These are phyloP conservation scores for Tetragonisca angustula DNA, from an alignment of 2,888 invertebrate species.

Conservation along the genomic window DNA sequence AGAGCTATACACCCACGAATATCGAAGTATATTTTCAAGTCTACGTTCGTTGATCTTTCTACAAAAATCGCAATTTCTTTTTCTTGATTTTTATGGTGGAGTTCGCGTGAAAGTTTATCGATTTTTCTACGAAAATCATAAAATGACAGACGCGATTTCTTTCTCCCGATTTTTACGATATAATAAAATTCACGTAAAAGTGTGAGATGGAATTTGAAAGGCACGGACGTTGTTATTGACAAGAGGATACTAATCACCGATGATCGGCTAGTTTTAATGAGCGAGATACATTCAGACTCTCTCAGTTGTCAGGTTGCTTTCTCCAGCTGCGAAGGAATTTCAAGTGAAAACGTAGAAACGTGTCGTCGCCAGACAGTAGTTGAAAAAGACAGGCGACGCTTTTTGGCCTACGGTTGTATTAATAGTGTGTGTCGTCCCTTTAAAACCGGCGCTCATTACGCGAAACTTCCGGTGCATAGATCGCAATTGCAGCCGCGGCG, in stretches of 20 bases:
- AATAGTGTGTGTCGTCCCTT: conserved; percentile 44
- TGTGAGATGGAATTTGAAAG: not conserved
- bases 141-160: too few species aligned
- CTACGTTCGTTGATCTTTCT: not conserved
- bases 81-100: not conserved
- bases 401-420: conserved; percentile 11
- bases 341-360: not conserved
- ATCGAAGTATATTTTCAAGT: not conserved
- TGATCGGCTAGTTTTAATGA: not conserved
- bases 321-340: not conserved
- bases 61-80: not conserved
- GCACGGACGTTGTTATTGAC: not conserved
- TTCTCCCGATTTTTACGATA: too few species aligned
- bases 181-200: not conserved
- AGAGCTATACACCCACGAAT: too few species aligned
- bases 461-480: conserved; percentile 54
- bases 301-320: not conserved
- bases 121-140: too few species aligned
- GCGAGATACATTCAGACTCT: not conserved
- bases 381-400: conserved; percentile 12
- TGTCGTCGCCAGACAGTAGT: not conserved
- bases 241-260: not conserved
- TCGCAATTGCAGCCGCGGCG: conserved; percentile 53
- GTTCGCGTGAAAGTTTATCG: too few species aligned
- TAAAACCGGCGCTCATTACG: conserved; percentile 55